Conservation (phyloP, 2,797 vertebrate genomes). For the Hemibagrus guttatus region DNA sequence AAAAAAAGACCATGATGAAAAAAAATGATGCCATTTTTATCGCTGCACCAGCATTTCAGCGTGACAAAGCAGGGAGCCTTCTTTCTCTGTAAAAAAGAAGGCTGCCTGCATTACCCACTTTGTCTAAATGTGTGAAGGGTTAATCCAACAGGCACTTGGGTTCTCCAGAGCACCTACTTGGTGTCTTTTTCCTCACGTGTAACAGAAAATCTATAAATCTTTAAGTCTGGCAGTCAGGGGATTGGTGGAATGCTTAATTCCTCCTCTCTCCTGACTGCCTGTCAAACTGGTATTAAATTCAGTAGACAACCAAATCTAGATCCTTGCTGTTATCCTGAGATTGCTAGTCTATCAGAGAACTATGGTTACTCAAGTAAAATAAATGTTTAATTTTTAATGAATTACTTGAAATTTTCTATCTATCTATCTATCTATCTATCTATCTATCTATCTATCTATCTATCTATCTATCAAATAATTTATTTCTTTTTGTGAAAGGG, state of each 20-base stretch:
- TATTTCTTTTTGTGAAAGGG: constrained; percentile 73
- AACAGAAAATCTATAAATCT: background rate
- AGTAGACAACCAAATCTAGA: background rate
- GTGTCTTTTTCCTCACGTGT: background rate
- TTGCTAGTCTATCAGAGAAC: too few species aligned
- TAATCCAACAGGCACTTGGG: background rate
- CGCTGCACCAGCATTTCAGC: too few species aligned
- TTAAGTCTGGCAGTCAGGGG: background rate
- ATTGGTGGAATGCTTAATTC: background rate
- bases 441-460: background rate
- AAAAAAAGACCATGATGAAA: too few species aligned
- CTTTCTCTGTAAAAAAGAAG: background rate
- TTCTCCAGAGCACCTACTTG: background rate
- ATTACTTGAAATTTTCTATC: background rate
- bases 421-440: background rate
- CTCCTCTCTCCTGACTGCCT: background rate
- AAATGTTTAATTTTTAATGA: background rate
- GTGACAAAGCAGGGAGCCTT: too few species aligned
- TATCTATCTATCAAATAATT: background rate
- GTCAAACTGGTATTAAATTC: background rate
- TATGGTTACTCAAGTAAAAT: background rate
- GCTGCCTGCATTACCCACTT: background rate
- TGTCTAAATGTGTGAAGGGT: background rate
- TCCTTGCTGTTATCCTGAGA: background rate
- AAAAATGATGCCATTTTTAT: too few species aligned